Conservation (phyloP, 2,888 invertebrate species). For the Sisyra nigra region DNA sequence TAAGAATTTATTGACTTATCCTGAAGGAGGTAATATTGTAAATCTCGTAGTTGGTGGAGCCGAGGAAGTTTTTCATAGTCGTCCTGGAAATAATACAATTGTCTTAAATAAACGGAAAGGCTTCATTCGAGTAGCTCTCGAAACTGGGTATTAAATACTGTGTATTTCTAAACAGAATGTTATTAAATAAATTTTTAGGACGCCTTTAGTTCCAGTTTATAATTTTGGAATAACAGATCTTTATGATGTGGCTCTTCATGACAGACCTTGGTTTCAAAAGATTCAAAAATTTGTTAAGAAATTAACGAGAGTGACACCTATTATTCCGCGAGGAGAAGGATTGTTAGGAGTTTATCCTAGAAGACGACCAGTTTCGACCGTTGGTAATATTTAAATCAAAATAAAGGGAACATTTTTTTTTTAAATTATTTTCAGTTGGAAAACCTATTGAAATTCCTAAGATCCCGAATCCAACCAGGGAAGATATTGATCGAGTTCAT, state of each 20-base stretch:
- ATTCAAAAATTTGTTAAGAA: conserved; percentile 46
- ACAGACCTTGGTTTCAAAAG: conserved; percentile 42
- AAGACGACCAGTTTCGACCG: conserved; percentile 56
- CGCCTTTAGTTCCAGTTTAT: conserved; percentile 64
- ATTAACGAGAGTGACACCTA: conserved; percentile 48
- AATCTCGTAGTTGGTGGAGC: conserved; percentile 72
- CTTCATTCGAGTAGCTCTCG: conserved; percentile 55
- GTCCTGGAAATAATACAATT: conserved; percentile 50
- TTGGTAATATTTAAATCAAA: conserved; percentile 43
- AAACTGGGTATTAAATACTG: conserved; percentile 47
- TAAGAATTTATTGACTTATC: too few species aligned
- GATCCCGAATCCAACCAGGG: conserved; percentile 47
- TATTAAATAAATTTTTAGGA: conserved; percentile 15
- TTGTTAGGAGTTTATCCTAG: conserved; percentile 54
- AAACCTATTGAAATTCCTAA: conserved; percentile 54
- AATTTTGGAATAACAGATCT: conserved; percentile 75
- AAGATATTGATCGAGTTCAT: conserved; percentile 57
- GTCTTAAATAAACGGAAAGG: conserved; percentile 56
- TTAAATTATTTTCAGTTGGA: conserved; percentile 44
- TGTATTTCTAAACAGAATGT: too few species aligned
- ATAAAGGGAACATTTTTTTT: too few species aligned
- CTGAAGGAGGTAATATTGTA: conserved; percentile 27
- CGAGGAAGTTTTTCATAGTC: conserved; percentile 64
- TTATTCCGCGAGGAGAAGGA: conserved; percentile 57
- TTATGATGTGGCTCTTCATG: conserved; percentile 50